Evolutionary conservation across 2,113 vertebrate genomes (phyloP).

Genomic region (Plectropomus leopardus): DNA sequence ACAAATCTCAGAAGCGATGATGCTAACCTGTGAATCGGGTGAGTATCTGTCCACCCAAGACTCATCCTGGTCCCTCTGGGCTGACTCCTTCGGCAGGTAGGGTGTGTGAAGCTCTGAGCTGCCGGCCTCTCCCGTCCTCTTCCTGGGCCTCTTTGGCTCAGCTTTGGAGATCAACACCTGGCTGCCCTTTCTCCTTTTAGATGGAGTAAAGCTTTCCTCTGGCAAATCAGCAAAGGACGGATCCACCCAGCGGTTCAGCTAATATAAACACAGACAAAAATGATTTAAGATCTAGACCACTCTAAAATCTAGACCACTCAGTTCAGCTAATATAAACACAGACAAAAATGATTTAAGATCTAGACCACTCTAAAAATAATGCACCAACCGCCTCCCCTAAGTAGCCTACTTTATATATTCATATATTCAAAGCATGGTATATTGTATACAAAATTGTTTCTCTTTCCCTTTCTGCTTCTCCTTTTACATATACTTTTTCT

Average conservation of each 20-base stretch:
- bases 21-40: slow-evolving; percentile 88
- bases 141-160: slow-evolving; percentile 70
- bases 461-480: no score
- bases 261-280: neutral
- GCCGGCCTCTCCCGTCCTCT: slow-evolving; percentile 78
- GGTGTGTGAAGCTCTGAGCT: neutral
- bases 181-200: slow-evolving; percentile 57
- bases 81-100: slow-evolving; percentile 36
- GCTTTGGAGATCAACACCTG: slow-evolving; percentile 47
- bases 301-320: no score
- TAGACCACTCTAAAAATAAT: no score
- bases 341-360: neutral
- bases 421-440: no score
- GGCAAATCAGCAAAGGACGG: slow-evolving; percentile 87
- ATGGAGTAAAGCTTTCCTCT: slow-evolving; percentile 51
- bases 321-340: slow-evolving; percentile 47
- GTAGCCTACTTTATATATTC: no score
- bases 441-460: no score
- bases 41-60: slow-evolving; percentile 92
- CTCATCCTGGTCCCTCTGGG: slow-evolving; percentile 76
- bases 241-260: slow-evolving; percentile 86
- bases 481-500: no score
- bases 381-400: no score
- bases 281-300: neutral
- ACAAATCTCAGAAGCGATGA: neutral